phyloP scores from a whole-genome alignment of 2,888 invertebrate species.

The Schizotus pectinicornis region DNA sequence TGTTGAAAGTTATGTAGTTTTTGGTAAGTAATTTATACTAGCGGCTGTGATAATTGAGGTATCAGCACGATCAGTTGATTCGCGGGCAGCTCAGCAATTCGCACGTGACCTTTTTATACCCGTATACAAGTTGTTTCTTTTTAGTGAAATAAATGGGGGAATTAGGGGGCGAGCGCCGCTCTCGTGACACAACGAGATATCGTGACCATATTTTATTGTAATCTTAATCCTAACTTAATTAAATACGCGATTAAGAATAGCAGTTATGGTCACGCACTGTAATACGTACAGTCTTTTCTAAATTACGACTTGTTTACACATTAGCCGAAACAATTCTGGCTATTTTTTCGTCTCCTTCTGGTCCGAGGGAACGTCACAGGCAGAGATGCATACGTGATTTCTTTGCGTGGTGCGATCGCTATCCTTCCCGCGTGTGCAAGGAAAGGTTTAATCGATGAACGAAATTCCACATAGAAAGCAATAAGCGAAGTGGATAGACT shows the following conservation, averaged over 20 bases:
- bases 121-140: conserved; percentile 23
- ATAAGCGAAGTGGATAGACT: conserved; percentile 26
- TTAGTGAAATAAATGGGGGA: conserved; percentile 30
- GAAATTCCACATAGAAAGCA: conserved; percentile 18
- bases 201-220: conserved; percentile 56
- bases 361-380: not conserved
- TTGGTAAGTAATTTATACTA: no score
- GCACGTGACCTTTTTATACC: conserved; percentile 8
- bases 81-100: conserved; percentile 1
- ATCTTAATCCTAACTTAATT: conserved; percentile 58
- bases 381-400: not conserved
- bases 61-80: not conserved
- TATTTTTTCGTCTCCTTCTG: not conserved
- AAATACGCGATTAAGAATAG: conserved; percentile 52
- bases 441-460: no score
- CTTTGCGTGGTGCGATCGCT: no score
- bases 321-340: conserved; percentile 17
- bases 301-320: conserved; percentile 41
- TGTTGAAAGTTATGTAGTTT: no score
- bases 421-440: no score
- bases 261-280: conserved; percentile 43
- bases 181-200: conserved; percentile 49
- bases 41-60: no score
- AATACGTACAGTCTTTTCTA: conserved; percentile 36
- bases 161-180: conserved; percentile 31